Percentiles rank a stretch among this genome's conserved stretches.
These are phyloP conservation scores for Acanthosepion lycidas DNA, from an alignment of 2,888 invertebrate genomes.

Conservation along the genomic window DNA sequence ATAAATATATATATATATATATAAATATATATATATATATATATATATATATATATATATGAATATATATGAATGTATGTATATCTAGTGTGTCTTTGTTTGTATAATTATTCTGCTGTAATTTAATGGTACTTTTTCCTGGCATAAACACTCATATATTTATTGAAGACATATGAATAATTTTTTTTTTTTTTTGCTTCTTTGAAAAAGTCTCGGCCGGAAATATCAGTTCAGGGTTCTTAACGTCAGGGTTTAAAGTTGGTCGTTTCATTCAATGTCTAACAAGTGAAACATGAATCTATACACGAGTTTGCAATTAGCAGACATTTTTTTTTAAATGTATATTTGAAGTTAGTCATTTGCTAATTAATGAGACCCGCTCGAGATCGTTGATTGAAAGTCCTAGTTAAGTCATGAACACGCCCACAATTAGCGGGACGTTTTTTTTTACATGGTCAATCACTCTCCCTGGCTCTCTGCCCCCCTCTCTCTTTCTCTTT, in stretches of 20 bases:
- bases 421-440: background rate
- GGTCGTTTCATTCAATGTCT: background rate
- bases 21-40: background rate
- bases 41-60: background rate
- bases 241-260: background rate
- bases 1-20: background rate
- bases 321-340: background rate
- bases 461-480: too few species aligned
- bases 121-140: background rate
- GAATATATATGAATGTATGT: background rate
- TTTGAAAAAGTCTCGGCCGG: background rate
- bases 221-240: background rate
- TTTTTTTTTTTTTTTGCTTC: background rate
- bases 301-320: background rate
- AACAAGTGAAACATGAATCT: background rate
- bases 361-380: background rate
- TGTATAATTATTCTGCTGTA: background rate
- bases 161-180: background rate
- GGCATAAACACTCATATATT: background rate
- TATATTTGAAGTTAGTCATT: background rate
- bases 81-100: background rate
- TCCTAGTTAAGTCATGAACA: background rate
- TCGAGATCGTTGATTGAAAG: background rate
- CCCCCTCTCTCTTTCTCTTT: background rate
- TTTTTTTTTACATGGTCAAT: background rate